Evolutionary conservation across 2,797 vertebrate species (phyloP).

Genomic region (Hydrophis major): DNA sequence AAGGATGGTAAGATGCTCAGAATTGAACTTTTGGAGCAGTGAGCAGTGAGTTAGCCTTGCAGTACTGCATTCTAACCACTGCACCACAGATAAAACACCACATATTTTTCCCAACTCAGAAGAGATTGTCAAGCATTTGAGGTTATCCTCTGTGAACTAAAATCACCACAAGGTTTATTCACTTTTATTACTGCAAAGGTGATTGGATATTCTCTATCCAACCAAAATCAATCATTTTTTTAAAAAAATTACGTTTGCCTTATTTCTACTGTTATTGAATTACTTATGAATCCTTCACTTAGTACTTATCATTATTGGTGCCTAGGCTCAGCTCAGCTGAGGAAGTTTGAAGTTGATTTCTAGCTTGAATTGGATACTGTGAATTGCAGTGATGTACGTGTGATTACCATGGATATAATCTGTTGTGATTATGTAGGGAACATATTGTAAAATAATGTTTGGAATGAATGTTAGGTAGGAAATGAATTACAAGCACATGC

Average conservation of each 20-base stretch:
- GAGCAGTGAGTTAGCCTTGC: too few relatives aligned
- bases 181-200: neutral
- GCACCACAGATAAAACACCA: neutral
- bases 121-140: neutral
- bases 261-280: slow-evolving; percentile 16
- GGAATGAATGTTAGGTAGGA: neutral
- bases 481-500: neutral
- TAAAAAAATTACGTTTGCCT: neutral
- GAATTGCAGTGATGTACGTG: neutral
- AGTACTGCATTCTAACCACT: too few relatives aligned
- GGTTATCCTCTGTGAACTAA: neutral
- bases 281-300: slow-evolving; percentile 37
- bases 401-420: neutral
- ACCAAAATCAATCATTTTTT: neutral
- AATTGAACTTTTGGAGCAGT: too few relatives aligned
- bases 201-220: neutral
- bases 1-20: too few relatives aligned
- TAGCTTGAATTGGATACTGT: neutral
- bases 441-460: neutral
- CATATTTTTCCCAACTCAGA: neutral
- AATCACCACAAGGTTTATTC: neutral
- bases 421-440: neutral
- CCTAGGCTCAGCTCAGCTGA: neutral
- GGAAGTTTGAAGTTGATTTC: neutral
- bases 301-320: neutral